phyloP scores from a whole-genome alignment of 37 sponge, comb jelly and placozoan genomes.

The Dysidea cf. avara region DNA sequence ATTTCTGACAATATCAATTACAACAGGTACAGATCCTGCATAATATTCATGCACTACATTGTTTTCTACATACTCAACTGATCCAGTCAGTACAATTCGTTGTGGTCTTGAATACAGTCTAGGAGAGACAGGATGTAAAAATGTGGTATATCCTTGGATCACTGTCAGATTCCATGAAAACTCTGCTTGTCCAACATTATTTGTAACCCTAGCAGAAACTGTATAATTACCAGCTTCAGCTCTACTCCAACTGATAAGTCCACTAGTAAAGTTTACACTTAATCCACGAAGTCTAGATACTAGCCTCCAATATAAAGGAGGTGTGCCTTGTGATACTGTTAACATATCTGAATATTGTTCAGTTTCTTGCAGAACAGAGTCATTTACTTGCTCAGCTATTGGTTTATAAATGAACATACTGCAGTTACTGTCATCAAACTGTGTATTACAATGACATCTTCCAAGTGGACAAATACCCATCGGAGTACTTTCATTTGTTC shows the following conservation, averaged over 20 bases:
- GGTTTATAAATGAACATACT: no score
- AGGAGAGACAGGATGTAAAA: conserved; percentile 7
- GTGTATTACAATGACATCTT: conserved; percentile 16
- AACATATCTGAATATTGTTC: background rate
- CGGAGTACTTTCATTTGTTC: conserved; percentile 29
- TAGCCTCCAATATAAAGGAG: conserved; percentile 19
- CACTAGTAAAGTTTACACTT: background rate
- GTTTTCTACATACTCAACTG: background rate
- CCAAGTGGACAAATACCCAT: conserved; percentile 11
- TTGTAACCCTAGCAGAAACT: conserved; percentile 4
- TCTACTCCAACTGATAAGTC: conserved; percentile 13
- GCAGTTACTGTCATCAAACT: conserved; percentile 14
- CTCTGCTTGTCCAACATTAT: conserved; percentile 8
- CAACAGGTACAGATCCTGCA: conserved; percentile 23
- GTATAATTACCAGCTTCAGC: conserved; percentile 37
- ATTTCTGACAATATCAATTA: conserved; percentile 12
- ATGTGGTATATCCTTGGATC: conserved; percentile 17
- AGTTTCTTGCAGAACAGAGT: no score
- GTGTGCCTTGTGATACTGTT: conserved; percentile 15
- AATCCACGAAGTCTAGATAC: conserved; percentile 14
- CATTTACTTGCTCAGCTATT: no score
- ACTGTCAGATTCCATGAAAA: conserved; percentile 9
- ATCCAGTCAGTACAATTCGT: conserved; percentile 13
- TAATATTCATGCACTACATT: background rate
- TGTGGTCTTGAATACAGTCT: background rate